phyloP scores from a whole-genome alignment of 2,888 invertebrate species.

The Agonum fuliginosum region DNA sequence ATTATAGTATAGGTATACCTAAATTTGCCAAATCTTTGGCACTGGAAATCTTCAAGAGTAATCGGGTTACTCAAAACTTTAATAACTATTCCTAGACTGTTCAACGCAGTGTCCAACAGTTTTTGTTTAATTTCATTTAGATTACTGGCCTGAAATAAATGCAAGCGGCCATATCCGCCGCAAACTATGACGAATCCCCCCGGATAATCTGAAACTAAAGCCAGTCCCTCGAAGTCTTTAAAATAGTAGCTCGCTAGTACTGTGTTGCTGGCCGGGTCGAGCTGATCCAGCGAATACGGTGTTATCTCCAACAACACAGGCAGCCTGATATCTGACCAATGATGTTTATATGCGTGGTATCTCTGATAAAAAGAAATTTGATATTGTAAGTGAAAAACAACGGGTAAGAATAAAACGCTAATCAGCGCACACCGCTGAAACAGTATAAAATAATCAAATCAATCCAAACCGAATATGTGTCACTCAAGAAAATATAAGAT shows the following conservation, averaged over 20 bases:
- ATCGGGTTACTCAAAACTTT: constrained; percentile 89
- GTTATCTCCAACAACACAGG: constrained; percentile 93
- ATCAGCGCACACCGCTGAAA: background rate
- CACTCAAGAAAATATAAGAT: no score
- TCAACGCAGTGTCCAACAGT: constrained; percentile 87
- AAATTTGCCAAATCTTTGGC: constrained; percentile 93
- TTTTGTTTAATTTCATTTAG: constrained; percentile 91
- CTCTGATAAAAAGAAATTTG: constrained; percentile 66
- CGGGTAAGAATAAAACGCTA: background rate
- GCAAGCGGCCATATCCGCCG: constrained; percentile 93
- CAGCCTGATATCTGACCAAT: constrained; percentile 95
- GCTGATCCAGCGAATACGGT: constrained; percentile 93
- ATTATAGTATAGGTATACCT: constrained; percentile 75
- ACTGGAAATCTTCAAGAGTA: constrained; percentile 89
- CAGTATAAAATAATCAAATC: background rate
- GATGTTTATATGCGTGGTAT: constrained; percentile 94
- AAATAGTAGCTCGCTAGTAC: constrained; percentile 89
- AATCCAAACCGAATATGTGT: no score
- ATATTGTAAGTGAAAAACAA: background rate
- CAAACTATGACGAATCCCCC: constrained; percentile 94
- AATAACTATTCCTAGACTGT: constrained; percentile 88
- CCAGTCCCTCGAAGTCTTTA: constrained; percentile 89
- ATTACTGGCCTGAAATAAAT: constrained; percentile 91
- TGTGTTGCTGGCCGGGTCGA: constrained; percentile 90
- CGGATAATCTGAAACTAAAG: constrained; percentile 90